Base-by-base conservation (phyloP, 2,797 vertebrate species). In the Tokudaia tokunoshimensis region DNA sequence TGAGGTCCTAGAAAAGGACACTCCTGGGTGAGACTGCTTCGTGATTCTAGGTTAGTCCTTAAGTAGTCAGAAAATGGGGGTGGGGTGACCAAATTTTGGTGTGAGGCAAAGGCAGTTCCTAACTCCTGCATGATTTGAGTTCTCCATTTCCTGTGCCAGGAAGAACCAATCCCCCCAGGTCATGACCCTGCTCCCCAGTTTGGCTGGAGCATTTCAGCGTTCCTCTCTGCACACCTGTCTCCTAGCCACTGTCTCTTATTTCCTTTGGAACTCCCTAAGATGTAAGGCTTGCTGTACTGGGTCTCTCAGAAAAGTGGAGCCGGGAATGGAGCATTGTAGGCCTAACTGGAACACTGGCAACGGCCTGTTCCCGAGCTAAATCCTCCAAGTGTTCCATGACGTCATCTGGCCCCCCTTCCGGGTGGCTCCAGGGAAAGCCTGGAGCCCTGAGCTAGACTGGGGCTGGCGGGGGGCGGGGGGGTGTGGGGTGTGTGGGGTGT, bases 321-420 rank as follows among this genome's bases (percentile, higher is more conserved):
- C 24, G 0, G 83, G 75, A 29, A 37, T 5, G 11, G 61, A 83
- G 63, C 82, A 17, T 12, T 11, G 72, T 47, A 12, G 9, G 7
- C 47, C 75, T 61, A 87, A 84, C 72, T 50, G 93, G 95, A 93
- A 82, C 85, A 44, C 17, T 3, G 3, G 85, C 63, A 67, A 20
- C 6, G 1, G 89, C 0, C 52, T 50, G 80, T 37, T 96, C 74
- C 90, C 4, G 79, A 87, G 89, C 93, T 96, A 93, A 67, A 89
- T 92, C 50, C 72, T 95, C 37, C 74, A 20, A 44, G 3, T 50
- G 88, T 95, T 96, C 94, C 95, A 90, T 94, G 94, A 95, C 67
- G 65, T 95, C 97, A 97, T n/a, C 29, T 0, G 19, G 24, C 63
- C 84, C 91, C 80, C 50, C 44, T 0, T 24, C 11, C 0, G 20